Percentiles rank a stretch among this genome's conserved stretches.
Conservation (phyloP, 2,888 invertebrate species). For the Agonopterix alstromeriana region DNA sequence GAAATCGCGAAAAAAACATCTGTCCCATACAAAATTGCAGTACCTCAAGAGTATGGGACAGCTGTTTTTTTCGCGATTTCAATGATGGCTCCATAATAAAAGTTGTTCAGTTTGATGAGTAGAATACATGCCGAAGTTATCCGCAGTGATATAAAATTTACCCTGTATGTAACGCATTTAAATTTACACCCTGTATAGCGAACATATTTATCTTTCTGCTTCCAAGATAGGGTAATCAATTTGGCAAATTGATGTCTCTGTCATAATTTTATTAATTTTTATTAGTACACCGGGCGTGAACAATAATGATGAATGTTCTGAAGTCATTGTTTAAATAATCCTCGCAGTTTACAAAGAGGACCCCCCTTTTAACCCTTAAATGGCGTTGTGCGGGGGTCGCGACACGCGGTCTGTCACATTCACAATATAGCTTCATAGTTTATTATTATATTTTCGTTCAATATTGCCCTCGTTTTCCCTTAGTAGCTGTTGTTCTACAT, state of each 20-base stretch:
- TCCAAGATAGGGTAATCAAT: constrained; percentile 4
- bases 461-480: constrained; percentile 55
- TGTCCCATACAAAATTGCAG: no score
- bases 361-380: constrained; percentile 65
- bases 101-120: no score
- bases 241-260: constrained; percentile 26
- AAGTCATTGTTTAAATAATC: constrained; percentile 64
- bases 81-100: no score
- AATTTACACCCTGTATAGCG: no score
- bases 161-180: no score
- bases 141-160: no score
- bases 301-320: constrained; percentile 60
- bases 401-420: constrained; percentile 72
- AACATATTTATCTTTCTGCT: not conserved
- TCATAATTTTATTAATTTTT: constrained; percentile 50
- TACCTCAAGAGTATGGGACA: no score
- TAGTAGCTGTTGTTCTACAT: constrained; percentile 15
- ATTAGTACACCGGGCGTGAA: constrained; percentile 48
- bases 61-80: no score
- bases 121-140: no score
- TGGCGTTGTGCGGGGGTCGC: constrained; percentile 39
- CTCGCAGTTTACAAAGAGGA: constrained; percentile 64
- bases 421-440: constrained; percentile 69
- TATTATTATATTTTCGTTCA: constrained; percentile 70
- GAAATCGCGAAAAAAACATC: no score